Evolutionary conservation across 1,140 invertebrate genomes (phyloP), one percentile per base, ranked within the genome.

Genomic region (Conus ventricosus): DNA sequence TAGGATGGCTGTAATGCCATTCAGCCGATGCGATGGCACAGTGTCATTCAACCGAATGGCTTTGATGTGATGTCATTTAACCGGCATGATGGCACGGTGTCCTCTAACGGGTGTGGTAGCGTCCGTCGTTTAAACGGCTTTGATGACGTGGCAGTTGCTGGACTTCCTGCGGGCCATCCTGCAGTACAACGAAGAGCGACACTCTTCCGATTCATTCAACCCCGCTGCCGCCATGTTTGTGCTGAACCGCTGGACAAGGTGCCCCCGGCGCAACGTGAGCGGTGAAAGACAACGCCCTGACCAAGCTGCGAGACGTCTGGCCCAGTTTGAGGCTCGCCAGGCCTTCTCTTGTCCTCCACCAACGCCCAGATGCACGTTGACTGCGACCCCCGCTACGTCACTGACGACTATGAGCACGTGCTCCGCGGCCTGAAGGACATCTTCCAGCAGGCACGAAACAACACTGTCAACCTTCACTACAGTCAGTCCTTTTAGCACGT

Each of bases 221-320:
- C 90, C 92, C 17, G 86, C 89, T 17, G 91, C 92, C 63, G 91
- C 94, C 53, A 87, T 94, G 54, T 94, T 94, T 88, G 88, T 94
- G 17, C 93, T 92, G 57, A 94, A 94, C 85, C 92, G 93, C 67
- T 94, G 94, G 94, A 94, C 85, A 51, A 92, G 89, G 91, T 94
- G 8, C 84, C 88, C 11, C 81, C 91, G 5, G 81, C 89, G 0
- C 91, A 92, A 25, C 90, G 90, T 82, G 67, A 88, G 51, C 87
- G 85, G 92, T 94, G 5, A 90, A 88, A 60, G 54, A 91, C 23
- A 90, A 93, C 84, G 91, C 92, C 6, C 20, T 90, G 6, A 87
- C 84, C 17, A 93, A 93, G 78, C 89, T 94, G n/a, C 88, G 86
- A 15, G 86, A 90, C 13, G 88, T 89, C 7, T 94, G 93, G 93